Conservation (phyloP, 2,888 invertebrate genomes). For the Leptinotarsa tumamoca region DNA sequence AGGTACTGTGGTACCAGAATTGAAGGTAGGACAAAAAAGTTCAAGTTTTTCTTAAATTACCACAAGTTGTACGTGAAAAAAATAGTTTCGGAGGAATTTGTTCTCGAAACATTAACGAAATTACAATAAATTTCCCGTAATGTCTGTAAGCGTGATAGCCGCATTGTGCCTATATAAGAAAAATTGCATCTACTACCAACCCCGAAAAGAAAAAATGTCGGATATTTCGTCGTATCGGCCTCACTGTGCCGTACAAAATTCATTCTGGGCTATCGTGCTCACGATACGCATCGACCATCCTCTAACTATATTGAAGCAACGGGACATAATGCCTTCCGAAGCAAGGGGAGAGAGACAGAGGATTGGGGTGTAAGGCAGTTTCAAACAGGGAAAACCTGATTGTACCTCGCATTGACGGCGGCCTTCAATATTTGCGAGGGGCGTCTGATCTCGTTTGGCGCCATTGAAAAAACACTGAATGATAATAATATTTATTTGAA, state of each 20-base stretch:
- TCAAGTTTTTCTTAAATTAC: too few species aligned
- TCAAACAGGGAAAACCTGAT: constrained; percentile 54
- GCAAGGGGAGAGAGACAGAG: constrained; percentile 53
- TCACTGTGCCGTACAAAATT: constrained; percentile 7
- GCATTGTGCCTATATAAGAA: neutral
- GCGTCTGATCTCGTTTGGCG: neutral
- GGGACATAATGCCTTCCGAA: constrained; percentile 48
- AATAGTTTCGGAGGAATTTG: too few species aligned
- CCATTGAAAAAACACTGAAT: too few species aligned
- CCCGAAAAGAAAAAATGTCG: neutral
- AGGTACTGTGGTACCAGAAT: too few species aligned
- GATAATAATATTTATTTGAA: too few species aligned
- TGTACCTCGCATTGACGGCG: constrained; percentile 44
- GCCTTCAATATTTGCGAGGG: constrained; percentile 11
- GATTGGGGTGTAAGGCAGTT: constrained; percentile 55
- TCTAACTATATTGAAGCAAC: constrained; percentile 43
- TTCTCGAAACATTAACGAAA: neutral
- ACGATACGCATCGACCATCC: constrained; percentile 38
- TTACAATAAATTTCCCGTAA: neutral
- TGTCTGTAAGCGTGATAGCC: neutral
- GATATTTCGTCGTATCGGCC: neutral
- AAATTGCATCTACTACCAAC: neutral
- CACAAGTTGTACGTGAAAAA: too few species aligned
- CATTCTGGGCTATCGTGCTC: constrained; percentile 29
- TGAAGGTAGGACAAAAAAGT: too few species aligned